Evolutionary conservation across 1,140 invertebrate genomes (phyloP).

Genomic region (Psilanteris sp.): DNA sequence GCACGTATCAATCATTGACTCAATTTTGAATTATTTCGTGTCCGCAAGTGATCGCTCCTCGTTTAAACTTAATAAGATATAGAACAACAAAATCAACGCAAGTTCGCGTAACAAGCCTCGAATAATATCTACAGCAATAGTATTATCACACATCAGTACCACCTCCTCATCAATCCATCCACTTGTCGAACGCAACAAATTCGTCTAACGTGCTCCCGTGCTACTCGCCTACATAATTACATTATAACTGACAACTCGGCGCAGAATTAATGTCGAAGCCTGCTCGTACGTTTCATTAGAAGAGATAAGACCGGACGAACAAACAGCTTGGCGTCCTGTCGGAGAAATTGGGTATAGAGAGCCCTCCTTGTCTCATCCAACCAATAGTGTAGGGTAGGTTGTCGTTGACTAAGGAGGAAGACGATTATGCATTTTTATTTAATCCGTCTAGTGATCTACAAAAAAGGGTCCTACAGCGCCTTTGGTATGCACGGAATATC

Average conservation of each 20-base stretch:
- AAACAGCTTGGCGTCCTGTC: conserved; percentile 32
- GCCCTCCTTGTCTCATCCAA: not conserved
- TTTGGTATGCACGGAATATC: too few species aligned
- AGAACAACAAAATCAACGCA: conserved; percentile 9
- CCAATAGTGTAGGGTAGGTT: conserved; percentile 3
- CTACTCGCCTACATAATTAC: conserved; percentile 46
- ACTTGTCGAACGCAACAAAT: conserved; percentile 47
- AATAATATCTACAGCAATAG: conserved; percentile 37
- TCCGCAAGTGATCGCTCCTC: conserved; percentile 2
- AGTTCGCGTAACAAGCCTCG: conserved; percentile 4
- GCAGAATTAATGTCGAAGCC: conserved; percentile 55
- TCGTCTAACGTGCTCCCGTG: conserved; percentile 36
- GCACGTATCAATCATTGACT: too few species aligned
- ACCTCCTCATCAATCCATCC: conserved; percentile 41
- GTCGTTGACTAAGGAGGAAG: too few species aligned
- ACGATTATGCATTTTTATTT: too few species aligned
- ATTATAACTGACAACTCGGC: conserved; percentile 52
- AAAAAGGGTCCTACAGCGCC: too few species aligned
- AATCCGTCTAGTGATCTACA: too few species aligned
- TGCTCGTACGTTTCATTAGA: conserved; percentile 53
- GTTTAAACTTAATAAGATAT: not conserved
- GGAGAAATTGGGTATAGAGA: conserved; percentile 28
- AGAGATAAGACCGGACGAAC: conserved; percentile 45
- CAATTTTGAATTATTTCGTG: not conserved
- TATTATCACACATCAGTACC: conserved; percentile 40